These are phyloP conservation scores for Tragopan temminckii DNA, from an alignment of 2,797 vertebrate species.

Conservation along the genomic window DNA sequence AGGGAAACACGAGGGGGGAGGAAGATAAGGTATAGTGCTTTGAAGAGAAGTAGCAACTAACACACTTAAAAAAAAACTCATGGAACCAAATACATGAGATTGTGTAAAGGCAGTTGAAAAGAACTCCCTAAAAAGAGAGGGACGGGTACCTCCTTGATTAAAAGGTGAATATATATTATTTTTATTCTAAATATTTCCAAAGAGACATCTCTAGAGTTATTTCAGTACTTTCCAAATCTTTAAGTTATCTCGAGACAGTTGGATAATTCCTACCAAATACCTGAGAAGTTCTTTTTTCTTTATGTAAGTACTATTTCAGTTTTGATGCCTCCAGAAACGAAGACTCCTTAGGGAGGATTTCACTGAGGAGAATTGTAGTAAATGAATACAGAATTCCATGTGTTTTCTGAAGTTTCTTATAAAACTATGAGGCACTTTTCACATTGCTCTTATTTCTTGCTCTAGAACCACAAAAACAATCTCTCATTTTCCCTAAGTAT, in stretches of 20 bases:
- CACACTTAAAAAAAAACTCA: background rate
- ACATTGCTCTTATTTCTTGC: background rate
- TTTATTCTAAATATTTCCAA: constrained; percentile 1
- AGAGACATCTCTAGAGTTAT: background rate
- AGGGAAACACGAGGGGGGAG: background rate
- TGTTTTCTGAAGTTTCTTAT: background rate
- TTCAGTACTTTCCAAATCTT: constrained; percentile 25
- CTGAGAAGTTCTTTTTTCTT: background rate
- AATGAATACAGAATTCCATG: background rate
- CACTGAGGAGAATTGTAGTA: background rate
- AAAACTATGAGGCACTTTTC: background rate
- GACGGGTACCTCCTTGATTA: background rate
- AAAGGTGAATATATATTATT: background rate
- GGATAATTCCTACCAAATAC: constrained; percentile 1
- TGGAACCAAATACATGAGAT: background rate
- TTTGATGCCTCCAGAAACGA: background rate
- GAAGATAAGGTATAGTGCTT: background rate
- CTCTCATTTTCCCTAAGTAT: background rate
- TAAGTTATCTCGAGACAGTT: background rate
- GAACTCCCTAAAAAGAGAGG: background rate
- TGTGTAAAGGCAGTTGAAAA: background rate
- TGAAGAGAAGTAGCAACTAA: background rate
- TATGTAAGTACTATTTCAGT: background rate
- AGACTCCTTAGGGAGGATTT: constrained; percentile 12
- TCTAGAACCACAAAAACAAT: background rate